Evolutionary conservation across 2,888 invertebrate genomes (phyloP), one percentile per base, ranked within the genome.

Genomic region (Stenolophus ochropezus): DNA sequence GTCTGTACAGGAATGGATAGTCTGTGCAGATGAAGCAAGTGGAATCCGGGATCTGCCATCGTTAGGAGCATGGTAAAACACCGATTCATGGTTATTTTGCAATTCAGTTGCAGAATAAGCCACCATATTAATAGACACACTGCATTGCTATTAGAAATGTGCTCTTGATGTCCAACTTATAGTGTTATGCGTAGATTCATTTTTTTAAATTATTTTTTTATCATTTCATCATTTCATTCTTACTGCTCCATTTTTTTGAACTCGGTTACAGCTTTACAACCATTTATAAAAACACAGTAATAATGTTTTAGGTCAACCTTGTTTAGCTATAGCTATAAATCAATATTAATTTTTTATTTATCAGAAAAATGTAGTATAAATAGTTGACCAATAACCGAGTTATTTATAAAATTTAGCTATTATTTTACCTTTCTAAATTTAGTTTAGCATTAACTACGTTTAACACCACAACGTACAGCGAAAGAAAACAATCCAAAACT

Each of bases 81-180:
- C 85, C 65, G 51, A 75, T 65, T 65, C 75, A 81, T 81, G 81
- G 74, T 86, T 86, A 86, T 86, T 86, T 86, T 86, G 86, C 86
- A 86, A 86, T 85, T 82, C 85, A 86, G 86, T 86, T 86, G 86
- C 86, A 86, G 86, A 86, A 86, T 86, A 86, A 86, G 81, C 81
- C 74, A 81, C 80, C 80, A 80, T 79, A 69, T 73, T 77, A 33
- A 77, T 80, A 58, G 80, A 53, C 80, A 80, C 73, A 80, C 53
- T 77, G 58, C 77, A 77, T 42, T 77, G 33, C 47, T 77, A 49
- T 56, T 79, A 71, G 53, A 80, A 73, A 71, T 78, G 69, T 78
- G 69, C 69, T 78, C 21, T 69, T 65, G 47, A 23, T 78, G 78
- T 78, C 65, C 78, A 69, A 58, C 8, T 65, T 53, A 53, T 78